A percentile compares a stretch with the other conserved stretches of the same genome.
Conservation (phyloP, 2,888 invertebrate species). For the Nemurella pictetii region DNA sequence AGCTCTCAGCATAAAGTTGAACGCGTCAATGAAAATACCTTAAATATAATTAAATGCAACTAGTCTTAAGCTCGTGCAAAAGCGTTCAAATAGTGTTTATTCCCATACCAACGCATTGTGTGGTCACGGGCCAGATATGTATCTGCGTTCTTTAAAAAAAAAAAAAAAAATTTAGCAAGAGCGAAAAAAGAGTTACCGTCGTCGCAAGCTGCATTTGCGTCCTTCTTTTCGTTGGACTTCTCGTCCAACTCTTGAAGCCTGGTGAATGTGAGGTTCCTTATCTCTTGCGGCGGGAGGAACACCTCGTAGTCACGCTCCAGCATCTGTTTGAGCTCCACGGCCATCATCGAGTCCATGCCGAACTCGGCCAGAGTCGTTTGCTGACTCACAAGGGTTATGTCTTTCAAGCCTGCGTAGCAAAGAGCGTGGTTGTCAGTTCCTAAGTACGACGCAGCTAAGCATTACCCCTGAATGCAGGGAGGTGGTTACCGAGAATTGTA, state of each 20-base stretch:
- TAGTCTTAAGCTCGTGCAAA: too few relatives aligned
- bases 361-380: conserved; percentile 73
- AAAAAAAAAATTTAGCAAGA: too few relatives aligned
- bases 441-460: too few relatives aligned
- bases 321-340: conserved; percentile 92
- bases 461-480: too few relatives aligned
- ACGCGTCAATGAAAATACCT: not conserved
- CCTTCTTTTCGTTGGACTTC: conserved; percentile 44
- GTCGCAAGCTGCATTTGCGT: not conserved
- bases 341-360: conserved; percentile 97
- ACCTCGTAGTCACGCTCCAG: conserved; percentile 88
- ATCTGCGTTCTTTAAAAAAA: too few relatives aligned
- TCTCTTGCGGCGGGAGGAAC: conserved; percentile 81
- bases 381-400: conserved; percentile 68
- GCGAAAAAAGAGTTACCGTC: too few relatives aligned
- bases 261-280: conserved; percentile 77
- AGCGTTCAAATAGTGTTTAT: not conserved
- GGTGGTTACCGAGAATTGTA: not conserved
- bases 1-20: not conserved
- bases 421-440: too few relatives aligned
- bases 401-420: conserved; percentile 57
- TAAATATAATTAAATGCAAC: too few relatives aligned
- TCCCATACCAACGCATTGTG: too few relatives aligned
- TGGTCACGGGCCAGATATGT: too few relatives aligned
- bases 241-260: conserved; percentile 45